Conservation (phyloP, 2,113 vertebrate species). For the Murina feae region DNA sequence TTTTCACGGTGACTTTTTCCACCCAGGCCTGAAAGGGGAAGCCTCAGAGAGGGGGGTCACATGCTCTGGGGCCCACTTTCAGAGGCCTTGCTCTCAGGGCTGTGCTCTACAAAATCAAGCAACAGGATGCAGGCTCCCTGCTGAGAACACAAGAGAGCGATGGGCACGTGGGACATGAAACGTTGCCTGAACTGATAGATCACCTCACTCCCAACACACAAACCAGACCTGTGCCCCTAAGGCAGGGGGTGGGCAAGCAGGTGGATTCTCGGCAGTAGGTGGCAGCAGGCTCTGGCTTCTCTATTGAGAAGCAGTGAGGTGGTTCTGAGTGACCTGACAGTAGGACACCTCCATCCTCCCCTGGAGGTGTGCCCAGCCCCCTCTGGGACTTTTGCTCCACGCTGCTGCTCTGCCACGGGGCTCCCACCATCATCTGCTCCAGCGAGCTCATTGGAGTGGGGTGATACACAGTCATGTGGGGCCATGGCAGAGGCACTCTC, state of each 20-base stretch:
- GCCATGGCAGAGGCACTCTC: neutral
- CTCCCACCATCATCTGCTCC: neutral
- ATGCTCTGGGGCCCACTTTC: neutral
- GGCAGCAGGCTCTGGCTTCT: neutral
- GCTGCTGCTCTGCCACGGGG: neutral
- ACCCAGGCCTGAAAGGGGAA: conserved; percentile 31
- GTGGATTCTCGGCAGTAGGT: fast-evolving
- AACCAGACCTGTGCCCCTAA: neutral
- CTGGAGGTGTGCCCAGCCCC: neutral
- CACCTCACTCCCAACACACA: neutral
- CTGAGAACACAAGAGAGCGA: neutral
- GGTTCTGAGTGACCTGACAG: neutral
- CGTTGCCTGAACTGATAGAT: neutral
- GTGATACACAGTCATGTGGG: fast-evolving
- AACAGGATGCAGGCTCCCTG: neutral
- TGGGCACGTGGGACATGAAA: neutral
- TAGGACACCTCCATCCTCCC: neutral
- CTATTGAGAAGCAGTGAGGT: neutral
- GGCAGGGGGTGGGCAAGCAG: fast-evolving
- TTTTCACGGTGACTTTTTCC: neutral
- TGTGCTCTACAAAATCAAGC: neutral
- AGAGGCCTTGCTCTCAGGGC: neutral
- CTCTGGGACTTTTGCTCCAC: neutral
- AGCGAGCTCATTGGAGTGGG: neutral
- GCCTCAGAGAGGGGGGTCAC: neutral